Evolutionary conservation across 2,113 vertebrate species (phyloP).

Genomic region (Gopherus evgoodei): DNA sequence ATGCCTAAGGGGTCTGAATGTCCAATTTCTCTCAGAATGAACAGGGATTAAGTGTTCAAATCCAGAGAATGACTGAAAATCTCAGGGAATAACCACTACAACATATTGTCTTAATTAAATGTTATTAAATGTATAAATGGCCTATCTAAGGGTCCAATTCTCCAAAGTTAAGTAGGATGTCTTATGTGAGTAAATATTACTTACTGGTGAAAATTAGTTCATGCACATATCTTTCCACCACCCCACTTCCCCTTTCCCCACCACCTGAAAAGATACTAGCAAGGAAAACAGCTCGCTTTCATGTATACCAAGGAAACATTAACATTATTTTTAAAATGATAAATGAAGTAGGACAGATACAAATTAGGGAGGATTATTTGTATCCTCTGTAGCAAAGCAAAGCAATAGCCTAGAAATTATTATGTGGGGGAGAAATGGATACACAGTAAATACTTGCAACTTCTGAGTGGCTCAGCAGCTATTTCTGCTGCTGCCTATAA

Average conservation of each 20-base stretch:
- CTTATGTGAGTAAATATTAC: rapidly evolving
- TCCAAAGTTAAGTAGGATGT: rapidly evolving
- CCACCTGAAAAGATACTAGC: neutral
- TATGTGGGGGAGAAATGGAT: neutral
- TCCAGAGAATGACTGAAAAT: neutral
- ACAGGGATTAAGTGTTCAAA: neutral
- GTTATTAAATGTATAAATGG: neutral
- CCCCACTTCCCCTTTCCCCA: neutral
- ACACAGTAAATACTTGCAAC: neutral
- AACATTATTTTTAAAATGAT: neutral
- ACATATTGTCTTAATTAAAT: neutral
- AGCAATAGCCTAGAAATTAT: neutral
- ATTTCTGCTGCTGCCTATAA: neutral
- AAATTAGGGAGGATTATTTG: neutral
- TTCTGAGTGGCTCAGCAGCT: neutral
- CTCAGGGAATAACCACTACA: neutral
- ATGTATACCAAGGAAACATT: neutral
- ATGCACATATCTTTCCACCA: neutral
- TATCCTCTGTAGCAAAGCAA: neutral
- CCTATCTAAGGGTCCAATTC: neutral
- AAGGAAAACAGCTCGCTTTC: neutral
- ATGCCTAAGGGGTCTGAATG: neutral
- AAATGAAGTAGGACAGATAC: constrained; percentile 15
- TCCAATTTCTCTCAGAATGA: neutral
- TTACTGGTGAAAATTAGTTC: rapidly evolving